phyloP scores from a whole-genome alignment of 2,888 invertebrate genomes.

The Phasia obesa region DNA sequence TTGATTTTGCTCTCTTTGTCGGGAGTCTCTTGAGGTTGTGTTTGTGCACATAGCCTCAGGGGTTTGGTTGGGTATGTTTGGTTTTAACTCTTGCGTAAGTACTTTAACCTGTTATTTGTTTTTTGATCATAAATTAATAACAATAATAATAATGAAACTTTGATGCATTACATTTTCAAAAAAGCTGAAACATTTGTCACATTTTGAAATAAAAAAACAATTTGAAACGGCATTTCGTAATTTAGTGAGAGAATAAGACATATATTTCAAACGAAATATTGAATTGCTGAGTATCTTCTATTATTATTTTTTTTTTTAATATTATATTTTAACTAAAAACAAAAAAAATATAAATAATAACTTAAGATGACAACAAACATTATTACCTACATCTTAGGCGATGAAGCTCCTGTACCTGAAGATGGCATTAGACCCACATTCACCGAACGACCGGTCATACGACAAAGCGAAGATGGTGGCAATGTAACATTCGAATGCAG shows the following conservation, averaged over 20 bases:
- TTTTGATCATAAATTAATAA: conserved; percentile 24
- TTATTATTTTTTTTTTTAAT: neutral
- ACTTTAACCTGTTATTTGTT: conserved; percentile 32
- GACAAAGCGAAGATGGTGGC: conserved; percentile 97
- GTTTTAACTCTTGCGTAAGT: conserved; percentile 25
- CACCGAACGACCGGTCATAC: conserved; percentile 98
- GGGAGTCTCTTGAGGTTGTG: too few relatives aligned
- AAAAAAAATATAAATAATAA: conserved; percentile 13
- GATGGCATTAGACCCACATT: conserved; percentile 98
- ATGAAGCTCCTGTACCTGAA: conserved; percentile 96
- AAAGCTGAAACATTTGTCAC: conserved; percentile 39
- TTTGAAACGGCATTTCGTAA: conserved; percentile 3
- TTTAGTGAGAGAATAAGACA: conserved; percentile 28
- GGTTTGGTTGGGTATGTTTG: too few relatives aligned
- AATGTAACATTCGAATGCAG: conserved; percentile 98
- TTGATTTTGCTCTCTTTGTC: too few relatives aligned
- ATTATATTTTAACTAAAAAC: neutral
- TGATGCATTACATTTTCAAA: conserved; percentile 39
- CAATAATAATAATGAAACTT: conserved; percentile 15
- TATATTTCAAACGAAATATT: conserved; percentile 11
- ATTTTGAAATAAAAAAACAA: conserved; percentile 11
- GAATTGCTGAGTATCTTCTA: neutral
- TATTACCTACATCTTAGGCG: conserved; percentile 86
- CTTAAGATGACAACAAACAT: conserved; percentile 50
- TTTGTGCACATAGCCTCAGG: too few relatives aligned